Evolutionary conservation across 2,797 vertebrate genomes (phyloP), one percentile per base, ranked within the genome.

Genomic region (Mormyrops boulengeri): DNA sequence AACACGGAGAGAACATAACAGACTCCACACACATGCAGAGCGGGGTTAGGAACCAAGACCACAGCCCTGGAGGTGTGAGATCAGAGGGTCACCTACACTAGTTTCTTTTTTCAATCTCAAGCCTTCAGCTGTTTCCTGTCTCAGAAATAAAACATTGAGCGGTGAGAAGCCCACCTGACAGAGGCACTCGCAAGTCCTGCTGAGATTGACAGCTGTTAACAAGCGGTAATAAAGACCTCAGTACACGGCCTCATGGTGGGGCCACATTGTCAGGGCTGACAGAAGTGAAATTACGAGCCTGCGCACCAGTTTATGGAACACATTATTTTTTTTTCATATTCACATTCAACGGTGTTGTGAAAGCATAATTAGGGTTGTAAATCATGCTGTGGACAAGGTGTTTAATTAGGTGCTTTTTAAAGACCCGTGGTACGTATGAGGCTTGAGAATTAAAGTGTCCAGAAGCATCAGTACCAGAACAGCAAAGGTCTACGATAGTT

Each of bases 341-440:
- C 77, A 82, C 8, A 2, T 47, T 82, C 41, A 47, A 47, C 8
- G 17, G 19, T 82, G 41, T 82, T 82, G 77, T 82, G 77, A 82
- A 47, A 22, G 77, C 77, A 82, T 82, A 82, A 82, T 82, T 82
- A 82, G 77, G 41, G 6, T 82, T 82, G 77, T 82, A 82, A 82
- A 82, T 47, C 77, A 82, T 47, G 41, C 41, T 82, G 77, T n/a
- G 77, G 77, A 82, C 77, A 22, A 82, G 77, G 77, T 44, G 77
- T 82, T 82, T 82, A 82, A 82, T 82, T 82, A 82, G 77, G 77
- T 22, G 41, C 77, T 47, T 8, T 82, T 82, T 82, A 82, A 82
- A 82, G 77, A 82, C 38, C 73, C 30, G 4, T 14, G 30, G 26
- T 38, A 73, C 69, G 2, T 73, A 73, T 17, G 66, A 38, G 66